Conservation (phyloP, 1,140 invertebrate species). For the Matsumurasca onukii region DNA sequence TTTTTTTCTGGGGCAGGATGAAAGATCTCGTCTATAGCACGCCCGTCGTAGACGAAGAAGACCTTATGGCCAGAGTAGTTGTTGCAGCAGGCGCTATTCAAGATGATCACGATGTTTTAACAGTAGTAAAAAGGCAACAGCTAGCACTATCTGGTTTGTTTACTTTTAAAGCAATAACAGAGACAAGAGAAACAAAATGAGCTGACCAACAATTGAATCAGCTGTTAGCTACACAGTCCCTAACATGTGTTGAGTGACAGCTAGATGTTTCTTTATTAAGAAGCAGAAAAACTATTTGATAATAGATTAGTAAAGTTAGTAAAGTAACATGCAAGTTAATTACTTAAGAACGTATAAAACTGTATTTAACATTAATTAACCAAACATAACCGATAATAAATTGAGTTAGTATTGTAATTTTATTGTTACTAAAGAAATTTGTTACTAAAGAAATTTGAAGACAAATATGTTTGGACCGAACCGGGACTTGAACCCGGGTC, state of each 20-base stretch:
- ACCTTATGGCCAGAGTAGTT: slow-evolving; percentile 21
- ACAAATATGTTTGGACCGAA: too few species aligned
- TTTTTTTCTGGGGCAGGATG: slow-evolving; percentile 37
- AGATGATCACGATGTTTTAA: too few species aligned
- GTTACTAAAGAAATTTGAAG: too few species aligned
- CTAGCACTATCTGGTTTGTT: neutral
- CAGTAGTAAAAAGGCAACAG: neutral
- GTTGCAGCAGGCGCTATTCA: too few species aligned
- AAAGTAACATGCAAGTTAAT: too few species aligned
- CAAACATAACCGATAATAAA: too few species aligned
- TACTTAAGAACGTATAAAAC: too few species aligned
- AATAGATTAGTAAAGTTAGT: too few species aligned
- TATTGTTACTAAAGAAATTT: too few species aligned
- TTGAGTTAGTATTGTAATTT: too few species aligned
- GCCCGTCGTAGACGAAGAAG: slow-evolving; percentile 22
- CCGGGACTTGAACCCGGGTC: too few species aligned
- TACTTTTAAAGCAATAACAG: neutral
- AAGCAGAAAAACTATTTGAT: neutral
- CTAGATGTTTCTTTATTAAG: neutral
- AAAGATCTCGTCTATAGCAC: slow-evolving; percentile 29
- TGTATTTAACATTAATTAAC: too few species aligned
- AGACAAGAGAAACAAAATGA: neutral
- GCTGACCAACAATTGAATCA: slow-evolving; percentile 1
- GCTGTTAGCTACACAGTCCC: neutral
- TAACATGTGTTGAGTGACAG: neutral